Conservation (phyloP, 2,888 invertebrate genomes). For the Polyommatus iphigenia region DNA sequence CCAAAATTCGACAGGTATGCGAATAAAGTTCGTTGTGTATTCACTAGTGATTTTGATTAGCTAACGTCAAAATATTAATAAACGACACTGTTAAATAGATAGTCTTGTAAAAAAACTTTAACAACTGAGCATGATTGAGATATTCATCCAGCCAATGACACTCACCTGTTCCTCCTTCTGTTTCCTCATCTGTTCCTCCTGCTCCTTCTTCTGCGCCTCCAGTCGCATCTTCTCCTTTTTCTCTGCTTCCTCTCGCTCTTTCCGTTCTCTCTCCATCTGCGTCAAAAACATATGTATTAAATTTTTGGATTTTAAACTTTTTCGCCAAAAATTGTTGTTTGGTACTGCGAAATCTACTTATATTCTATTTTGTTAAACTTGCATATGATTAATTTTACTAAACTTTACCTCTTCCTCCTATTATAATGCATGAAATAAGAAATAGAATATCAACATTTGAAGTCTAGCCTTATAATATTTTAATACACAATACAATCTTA, state of each 20-base stretch:
- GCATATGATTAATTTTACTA: background rate
- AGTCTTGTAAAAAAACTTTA: too few species aligned
- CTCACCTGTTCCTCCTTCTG: conserved; percentile 84
- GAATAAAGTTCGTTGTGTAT: too few species aligned
- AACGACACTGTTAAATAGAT: too few species aligned
- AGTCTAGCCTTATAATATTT: background rate
- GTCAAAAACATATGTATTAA: conserved; percentile 10
- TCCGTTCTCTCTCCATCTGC: conserved; percentile 94
- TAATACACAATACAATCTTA: background rate
- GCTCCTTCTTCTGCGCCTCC: conserved; percentile 87
- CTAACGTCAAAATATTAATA: too few species aligned
- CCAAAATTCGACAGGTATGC: too few species aligned
- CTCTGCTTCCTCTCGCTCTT: conserved; percentile 94
- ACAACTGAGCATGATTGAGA: too few species aligned
- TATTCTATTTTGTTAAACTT: too few species aligned
- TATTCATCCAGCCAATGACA: background rate
- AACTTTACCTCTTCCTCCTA: background rate
- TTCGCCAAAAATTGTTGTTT: background rate
- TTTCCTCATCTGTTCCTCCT: conserved; percentile 92
- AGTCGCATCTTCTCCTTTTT: conserved; percentile 89
- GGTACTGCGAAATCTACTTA: too few species aligned
- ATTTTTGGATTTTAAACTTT: background rate
- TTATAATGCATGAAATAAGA: background rate
- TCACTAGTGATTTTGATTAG: too few species aligned
- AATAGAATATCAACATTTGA: background rate